Percentiles rank a stretch among this genome's conserved stretches.
Evolutionary conservation across 2,113 vertebrate species (phyloP).

Genomic region (Urocolius indicus): DNA sequence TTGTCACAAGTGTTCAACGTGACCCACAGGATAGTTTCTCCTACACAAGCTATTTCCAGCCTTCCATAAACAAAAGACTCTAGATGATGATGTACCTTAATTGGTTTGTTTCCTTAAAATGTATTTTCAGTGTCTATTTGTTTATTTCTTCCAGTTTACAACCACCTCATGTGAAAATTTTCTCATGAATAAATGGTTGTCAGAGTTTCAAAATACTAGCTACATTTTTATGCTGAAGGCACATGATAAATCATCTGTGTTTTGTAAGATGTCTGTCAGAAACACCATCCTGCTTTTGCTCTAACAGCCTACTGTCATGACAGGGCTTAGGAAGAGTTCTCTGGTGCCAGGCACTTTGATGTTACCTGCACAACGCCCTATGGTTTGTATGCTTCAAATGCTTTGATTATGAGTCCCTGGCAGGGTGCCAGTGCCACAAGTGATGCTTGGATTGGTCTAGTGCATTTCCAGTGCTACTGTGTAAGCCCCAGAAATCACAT

Average conservation of each 20-base stretch:
- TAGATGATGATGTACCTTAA: neutral
- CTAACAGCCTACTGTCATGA: neutral
- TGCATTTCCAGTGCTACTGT: neutral
- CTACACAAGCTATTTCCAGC: neutral
- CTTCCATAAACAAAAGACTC: neutral
- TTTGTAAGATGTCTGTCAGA: neutral
- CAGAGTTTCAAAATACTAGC: neutral
- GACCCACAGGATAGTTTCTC: neutral
- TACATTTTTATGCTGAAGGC: neutral
- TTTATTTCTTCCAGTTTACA: neutral
- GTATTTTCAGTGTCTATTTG: neutral
- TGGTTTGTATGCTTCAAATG: neutral
- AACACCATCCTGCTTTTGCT: neutral
- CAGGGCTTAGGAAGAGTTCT: neutral
- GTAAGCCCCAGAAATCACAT: neutral
- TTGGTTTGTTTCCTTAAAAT: neutral
- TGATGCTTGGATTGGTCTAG: neutral
- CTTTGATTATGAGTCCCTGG: neutral
- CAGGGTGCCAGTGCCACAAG: neutral
- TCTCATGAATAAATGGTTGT: neutral
- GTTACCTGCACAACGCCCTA: neutral
- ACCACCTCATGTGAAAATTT: neutral
- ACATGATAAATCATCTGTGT: neutral
- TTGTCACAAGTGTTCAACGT: neutral
- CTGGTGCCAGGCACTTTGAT: constrained; percentile 27